Evolutionary conservation across 2,113 vertebrate genomes (phyloP).

Genomic region (Halcyon senegalensis): DNA sequence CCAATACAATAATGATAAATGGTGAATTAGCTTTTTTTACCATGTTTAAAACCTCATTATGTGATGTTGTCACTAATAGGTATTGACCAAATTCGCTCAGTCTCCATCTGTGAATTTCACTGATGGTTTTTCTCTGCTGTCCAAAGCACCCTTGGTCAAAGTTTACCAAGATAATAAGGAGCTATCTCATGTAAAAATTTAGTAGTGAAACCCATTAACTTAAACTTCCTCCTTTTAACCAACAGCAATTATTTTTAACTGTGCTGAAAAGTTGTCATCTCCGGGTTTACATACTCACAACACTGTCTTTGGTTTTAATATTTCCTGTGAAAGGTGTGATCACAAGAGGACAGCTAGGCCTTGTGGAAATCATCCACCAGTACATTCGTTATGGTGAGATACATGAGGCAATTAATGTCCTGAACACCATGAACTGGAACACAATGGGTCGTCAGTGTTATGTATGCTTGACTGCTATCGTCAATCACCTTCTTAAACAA

Average conservation of each 20-base stretch:
- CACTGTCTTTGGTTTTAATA: background rate
- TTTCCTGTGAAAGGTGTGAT: slow-evolving; percentile 81
- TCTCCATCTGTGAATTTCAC: background rate
- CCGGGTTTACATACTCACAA: background rate
- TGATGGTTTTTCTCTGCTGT: background rate
- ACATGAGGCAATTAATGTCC: slow-evolving; percentile 83
- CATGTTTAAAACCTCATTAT: background rate
- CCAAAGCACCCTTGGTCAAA: background rate
- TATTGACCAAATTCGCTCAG: background rate
- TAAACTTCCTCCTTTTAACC: background rate
- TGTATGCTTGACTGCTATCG: slow-evolving; percentile 82
- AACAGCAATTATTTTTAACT: background rate
- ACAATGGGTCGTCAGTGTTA: slow-evolving; percentile 83
- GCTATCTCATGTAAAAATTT: background rate
- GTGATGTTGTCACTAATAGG: background rate
- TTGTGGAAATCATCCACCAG: slow-evolving; percentile 85
- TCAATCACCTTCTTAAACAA: slow-evolving; percentile 91
- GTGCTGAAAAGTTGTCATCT: background rate
- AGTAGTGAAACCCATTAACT: background rate
- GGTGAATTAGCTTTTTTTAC: background rate
- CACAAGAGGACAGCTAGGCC: slow-evolving; percentile 81
- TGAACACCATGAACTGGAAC: slow-evolving; percentile 93
- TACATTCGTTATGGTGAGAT: slow-evolving; percentile 83
- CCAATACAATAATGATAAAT: background rate
- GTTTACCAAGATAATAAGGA: background rate